Percentiles rank a stretch among this genome's conserved stretches.
Evolutionary conservation across 1,140 invertebrate genomes (phyloP).

Genomic region (Drosophila kepulauana): DNA sequence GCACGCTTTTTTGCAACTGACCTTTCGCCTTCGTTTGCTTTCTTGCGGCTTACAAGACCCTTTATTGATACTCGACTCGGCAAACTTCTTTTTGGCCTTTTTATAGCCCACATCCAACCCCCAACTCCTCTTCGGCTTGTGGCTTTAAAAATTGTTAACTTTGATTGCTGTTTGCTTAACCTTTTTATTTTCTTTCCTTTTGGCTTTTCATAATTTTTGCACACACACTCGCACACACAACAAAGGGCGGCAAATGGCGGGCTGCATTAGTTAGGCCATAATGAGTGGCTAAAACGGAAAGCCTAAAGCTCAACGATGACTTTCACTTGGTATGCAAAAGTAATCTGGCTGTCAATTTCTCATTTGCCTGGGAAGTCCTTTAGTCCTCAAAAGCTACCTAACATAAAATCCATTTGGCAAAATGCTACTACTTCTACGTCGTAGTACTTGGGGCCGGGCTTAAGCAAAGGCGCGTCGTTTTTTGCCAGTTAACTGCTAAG

Average conservation of each 20-base stretch:
- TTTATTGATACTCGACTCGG: conserved; percentile 70
- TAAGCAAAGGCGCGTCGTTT: conserved; percentile 23
- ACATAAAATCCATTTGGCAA: conserved; percentile 49
- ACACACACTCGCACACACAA: conserved; percentile 18
- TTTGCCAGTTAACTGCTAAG: conserved; percentile 67
- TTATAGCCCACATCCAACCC: conserved; percentile 20
- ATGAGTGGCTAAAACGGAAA: conserved; percentile 23
- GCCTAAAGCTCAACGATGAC: conserved; percentile 11
- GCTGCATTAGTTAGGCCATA: conserved; percentile 23
- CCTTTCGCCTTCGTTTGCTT: conserved; percentile 50
- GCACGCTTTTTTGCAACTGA: conserved; percentile 59
- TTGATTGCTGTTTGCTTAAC: conserved; percentile 47
- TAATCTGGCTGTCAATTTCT: conserved; percentile 7
- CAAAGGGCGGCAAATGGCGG: conserved; percentile 1
- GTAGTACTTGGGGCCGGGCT: neutral
- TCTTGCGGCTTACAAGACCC: conserved; percentile 71
- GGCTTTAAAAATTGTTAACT: conserved; percentile 40
- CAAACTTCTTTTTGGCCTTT: conserved; percentile 38
- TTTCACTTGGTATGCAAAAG: conserved; percentile 16
- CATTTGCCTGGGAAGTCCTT: conserved; percentile 12
- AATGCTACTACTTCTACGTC: conserved; percentile 21
- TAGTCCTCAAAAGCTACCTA: conserved; percentile 12
- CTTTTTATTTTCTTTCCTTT: conserved; percentile 10
- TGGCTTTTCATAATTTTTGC: conserved; percentile 36
- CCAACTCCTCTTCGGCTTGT: conserved; percentile 1